Base-by-base conservation (phyloP, 2,113 vertebrate genomes). In the Speoplatyrhinus poulsoni region DNA sequence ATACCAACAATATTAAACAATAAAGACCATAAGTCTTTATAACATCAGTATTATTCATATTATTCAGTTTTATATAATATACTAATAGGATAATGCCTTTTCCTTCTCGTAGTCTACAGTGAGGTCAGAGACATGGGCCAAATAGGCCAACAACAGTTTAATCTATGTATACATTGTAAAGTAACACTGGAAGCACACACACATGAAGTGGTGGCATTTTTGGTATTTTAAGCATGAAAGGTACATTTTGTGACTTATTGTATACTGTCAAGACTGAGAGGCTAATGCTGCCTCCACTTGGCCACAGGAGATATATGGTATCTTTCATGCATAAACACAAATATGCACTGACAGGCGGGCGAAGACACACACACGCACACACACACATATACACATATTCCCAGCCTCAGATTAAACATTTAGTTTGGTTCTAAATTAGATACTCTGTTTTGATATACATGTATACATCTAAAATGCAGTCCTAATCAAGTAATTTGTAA, bases 211-310 rank as follows among this genome's bases (percentile, higher is more conserved):
- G 7, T 8, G 36, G 36, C 36, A 41, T 41, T 41, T 6, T 41
- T 5, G 36, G 36, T 41, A 46, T 16, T 76, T 32, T 60, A 56
- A 64, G 57, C 70, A 58, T 73, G 47, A 46, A 54, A 69, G 53
- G 53, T 77, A 56, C 68, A 79, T 52, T 3, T 52, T 11, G 13
- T 12, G 13, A 4, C 46, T 70, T 55, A 16, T 55, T 41, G 36
- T 41, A 8, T 41, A 41, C 36, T 41, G 36, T 48, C 41, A 70
- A 71, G 67, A 55, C 59, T 67, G 60, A 68, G 73, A 70, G 73
- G 76, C 73, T 74, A 84, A 85, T 66, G 68, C 77, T 80, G 79
- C 80, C 83, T 89, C 83, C 76, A 75, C 67, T 85, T 83, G 80
- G 76, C 73, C 75, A 69, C 61, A 72, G 72, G 55, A 75, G 67